phyloP scores from a whole-genome alignment of 2,113 vertebrate species.

The Ginglymostoma cirratum region DNA sequence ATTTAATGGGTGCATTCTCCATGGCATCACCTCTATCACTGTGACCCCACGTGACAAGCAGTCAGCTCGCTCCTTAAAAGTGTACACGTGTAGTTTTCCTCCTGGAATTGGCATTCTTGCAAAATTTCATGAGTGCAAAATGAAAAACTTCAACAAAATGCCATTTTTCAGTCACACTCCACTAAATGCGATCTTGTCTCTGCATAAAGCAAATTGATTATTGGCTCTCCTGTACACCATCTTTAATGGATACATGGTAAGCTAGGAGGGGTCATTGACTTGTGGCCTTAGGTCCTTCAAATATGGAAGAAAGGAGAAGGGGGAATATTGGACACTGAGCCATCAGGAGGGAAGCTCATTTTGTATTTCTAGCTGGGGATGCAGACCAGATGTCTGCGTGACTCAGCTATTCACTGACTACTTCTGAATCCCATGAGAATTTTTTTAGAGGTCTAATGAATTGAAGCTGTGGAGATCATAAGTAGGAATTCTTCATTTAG shows the following conservation, averaged over 20 bases:
- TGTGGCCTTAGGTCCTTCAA: background rate
- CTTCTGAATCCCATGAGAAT: background rate
- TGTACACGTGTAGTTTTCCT: too few species aligned
- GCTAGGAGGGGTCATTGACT: background rate
- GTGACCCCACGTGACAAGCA: too few species aligned
- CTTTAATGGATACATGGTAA: background rate
- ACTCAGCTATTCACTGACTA: background rate
- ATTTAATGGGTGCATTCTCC: too few species aligned
- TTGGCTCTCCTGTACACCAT: background rate
- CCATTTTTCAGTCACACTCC: background rate
- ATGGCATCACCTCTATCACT: too few species aligned
- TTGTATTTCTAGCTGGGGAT: background rate
- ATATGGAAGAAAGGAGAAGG: background rate
- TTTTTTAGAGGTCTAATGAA: background rate
- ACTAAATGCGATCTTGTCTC: background rate
- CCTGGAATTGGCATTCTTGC: too few species aligned
- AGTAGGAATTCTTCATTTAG: background rate
- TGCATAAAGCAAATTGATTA: background rate
- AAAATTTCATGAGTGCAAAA: too few species aligned
- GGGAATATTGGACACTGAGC: background rate
- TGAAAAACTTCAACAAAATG: too few species aligned
- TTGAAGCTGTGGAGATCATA: background rate
- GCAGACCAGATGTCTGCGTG: background rate
- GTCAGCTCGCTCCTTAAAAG: too few species aligned
- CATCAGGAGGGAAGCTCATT: background rate